Conservation (phyloP, 2,888 invertebrate species). For the Nezara viridula region DNA sequence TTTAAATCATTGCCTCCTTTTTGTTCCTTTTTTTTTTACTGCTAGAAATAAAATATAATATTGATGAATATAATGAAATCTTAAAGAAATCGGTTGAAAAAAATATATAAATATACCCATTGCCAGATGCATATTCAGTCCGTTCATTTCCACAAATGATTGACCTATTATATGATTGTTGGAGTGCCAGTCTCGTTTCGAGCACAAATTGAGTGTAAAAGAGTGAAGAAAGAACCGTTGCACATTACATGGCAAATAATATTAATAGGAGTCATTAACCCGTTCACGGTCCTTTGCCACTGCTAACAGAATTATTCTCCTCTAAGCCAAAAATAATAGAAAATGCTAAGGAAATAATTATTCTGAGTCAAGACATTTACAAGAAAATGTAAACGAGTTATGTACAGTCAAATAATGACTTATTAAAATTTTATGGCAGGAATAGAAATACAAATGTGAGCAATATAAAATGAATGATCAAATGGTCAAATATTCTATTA, state of each 20-base stretch:
- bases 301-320: neutral
- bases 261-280: neutral
- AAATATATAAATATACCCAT: too few relatives aligned
- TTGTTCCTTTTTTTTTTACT: too few relatives aligned
- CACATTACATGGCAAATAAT: neutral
- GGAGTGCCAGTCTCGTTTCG: neutral
- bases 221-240: neutral
- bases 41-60: too few relatives aligned
- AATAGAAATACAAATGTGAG: too few relatives aligned
- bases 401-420: too few relatives aligned
- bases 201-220: slow-evolving; percentile 24
- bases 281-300: neutral
- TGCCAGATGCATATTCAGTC: neutral
- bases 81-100: too few relatives aligned
- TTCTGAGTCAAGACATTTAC: neutral
- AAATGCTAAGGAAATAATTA: neutral
- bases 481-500: too few relatives aligned
- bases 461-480: too few relatives aligned
- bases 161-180: neutral
- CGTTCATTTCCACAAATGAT: neutral
- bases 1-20: too few relatives aligned
- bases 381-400: too few relatives aligned
- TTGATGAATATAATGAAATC: too few relatives aligned
- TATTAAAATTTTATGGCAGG: too few relatives aligned
- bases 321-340: neutral